Base-by-base conservation (phyloP, 2,797 vertebrate genomes). In the Xiphophorus birchmanni region DNA sequence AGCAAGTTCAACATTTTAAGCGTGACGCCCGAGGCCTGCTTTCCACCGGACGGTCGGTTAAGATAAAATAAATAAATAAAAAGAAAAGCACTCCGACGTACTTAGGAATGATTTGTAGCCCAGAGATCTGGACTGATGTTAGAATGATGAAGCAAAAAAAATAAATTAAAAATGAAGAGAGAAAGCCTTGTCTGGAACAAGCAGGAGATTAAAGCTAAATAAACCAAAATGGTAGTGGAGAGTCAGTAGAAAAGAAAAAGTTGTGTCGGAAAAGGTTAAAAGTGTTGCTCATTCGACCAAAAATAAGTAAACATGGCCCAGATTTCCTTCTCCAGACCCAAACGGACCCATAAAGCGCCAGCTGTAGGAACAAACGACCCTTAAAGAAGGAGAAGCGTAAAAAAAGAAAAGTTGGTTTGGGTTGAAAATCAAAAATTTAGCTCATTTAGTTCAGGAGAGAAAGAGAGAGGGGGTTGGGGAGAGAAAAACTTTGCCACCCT, bases 281-380 rank as follows among this genome's bases (percentile, higher is more conserved):
- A n/a, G 73, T 21, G 3, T 42, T 81, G 78, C 80, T 88, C 82
- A 80, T 85, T 75, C 85, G 45, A 78, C 79, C 56, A 60, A 82
- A 65, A 71, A 42, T 84, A 82, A 71, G 83, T 87, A 91, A 90
- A 93, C 89, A 83, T 90, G 86, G 87, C 90, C 91, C 74, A 90
- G 50, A 86, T 93, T 85, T 80, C 2, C 78, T 76, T 5, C 29
- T 60, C 44, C 4, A 29, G 29, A 80, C 74, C 74, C 13, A 69
- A 35, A 63, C 0, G 13, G 32, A 3, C 32, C 29, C 15, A 35
- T 35, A 37, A 65, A 35, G 5, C 6, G n/a, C 6, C 60, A 35
- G 60, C 15, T 32, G 52, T 5, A 65, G 35, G 63, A 37, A 35
- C 15, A 37, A 21, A 65, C 3, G 17, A 35, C 17, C 6, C 2